phyloP scores from a whole-genome alignment of 2,888 invertebrate genomes.

The Eutolmus rufibarbis region DNA sequence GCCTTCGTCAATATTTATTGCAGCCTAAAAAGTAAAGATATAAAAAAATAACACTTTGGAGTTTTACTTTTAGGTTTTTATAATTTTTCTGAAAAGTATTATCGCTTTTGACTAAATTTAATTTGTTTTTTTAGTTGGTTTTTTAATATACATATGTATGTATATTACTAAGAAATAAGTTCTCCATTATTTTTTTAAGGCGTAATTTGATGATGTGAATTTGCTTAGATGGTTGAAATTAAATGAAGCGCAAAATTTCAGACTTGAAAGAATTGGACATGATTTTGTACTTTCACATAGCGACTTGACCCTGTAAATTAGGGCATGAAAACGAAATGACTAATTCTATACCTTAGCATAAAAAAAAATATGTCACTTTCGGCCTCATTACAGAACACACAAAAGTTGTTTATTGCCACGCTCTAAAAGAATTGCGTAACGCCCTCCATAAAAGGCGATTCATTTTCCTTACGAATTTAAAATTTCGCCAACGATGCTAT shows the following conservation, averaged over 20 bases:
- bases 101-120: too few species aligned
- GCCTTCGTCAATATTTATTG: neutral
- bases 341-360: neutral
- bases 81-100: too few species aligned
- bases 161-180: too few species aligned
- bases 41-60: too few species aligned
- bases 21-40: neutral
- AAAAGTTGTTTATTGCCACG: neutral
- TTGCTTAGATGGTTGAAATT: neutral
- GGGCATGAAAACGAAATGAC: neutral
- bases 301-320: neutral
- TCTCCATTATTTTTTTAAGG: too few species aligned
- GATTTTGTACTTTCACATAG: neutral
- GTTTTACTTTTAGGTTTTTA: too few species aligned
- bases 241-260: neutral
- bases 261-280: neutral
- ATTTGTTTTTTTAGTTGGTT: too few species aligned
- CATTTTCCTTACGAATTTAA: neutral
- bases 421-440: neutral
- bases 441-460: neutral
- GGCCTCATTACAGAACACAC: neutral
- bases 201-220: neutral
- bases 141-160: too few species aligned
- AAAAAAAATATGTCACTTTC: neutral
- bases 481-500: neutral